These are phyloP conservation scores for Rhea americana DNA, from an alignment of 2,113 vertebrate species.

Conservation along the genomic window DNA sequence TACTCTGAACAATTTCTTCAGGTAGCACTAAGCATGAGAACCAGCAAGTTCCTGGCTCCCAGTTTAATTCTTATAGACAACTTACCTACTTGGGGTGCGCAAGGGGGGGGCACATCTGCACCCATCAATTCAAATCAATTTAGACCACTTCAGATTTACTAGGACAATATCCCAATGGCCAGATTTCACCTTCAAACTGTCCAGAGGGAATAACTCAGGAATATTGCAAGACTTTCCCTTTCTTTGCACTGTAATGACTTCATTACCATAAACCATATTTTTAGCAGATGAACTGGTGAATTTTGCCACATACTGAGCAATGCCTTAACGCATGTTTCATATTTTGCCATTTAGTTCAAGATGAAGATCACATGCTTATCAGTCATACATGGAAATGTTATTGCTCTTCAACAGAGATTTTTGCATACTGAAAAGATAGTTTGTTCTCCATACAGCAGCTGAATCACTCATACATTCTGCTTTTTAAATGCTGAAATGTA, in stretches of 20 bases:
- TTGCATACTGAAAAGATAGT: conserved; percentile 13
- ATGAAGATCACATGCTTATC: background rate
- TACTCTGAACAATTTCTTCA: background rate
- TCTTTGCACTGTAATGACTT: conserved; percentile 1
- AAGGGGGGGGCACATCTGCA: background rate
- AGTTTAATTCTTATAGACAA: background rate
- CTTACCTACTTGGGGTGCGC: background rate
- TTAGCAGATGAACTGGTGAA: background rate
- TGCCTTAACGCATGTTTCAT: background rate
- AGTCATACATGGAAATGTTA: background rate
- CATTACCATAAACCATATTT: background rate
- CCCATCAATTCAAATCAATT: background rate
- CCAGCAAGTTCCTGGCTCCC: background rate
- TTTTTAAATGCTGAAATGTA: conserved; percentile 12
- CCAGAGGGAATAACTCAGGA: background rate
- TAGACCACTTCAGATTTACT: background rate
- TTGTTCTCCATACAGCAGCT: conserved; percentile 4
- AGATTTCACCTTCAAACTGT: background rate
- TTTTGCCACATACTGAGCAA: background rate
- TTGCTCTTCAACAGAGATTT: conserved; percentile 7
- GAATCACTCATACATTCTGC: conserved; percentile 34
- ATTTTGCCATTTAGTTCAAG: conserved; percentile 8
- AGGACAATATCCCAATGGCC: background rate
- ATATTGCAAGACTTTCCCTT: background rate
- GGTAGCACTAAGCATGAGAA: background rate